phyloP scores from a whole-genome alignment of 2,888 invertebrate species.

The Caenorhabditis panamensis region DNA sequence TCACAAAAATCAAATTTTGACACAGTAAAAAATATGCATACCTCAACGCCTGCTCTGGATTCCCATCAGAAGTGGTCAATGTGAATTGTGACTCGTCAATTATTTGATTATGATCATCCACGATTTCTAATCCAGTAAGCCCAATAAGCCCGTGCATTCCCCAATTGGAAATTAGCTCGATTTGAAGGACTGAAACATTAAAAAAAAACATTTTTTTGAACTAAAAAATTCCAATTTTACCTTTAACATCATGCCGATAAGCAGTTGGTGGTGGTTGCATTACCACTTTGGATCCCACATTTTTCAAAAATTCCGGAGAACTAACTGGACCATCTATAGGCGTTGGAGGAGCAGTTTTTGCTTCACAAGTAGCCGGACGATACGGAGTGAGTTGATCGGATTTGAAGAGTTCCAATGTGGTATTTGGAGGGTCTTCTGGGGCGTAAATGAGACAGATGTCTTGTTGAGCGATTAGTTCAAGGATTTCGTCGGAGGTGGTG shows the following conservation, averaged over 20 bases:
- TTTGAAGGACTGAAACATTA: constrained; percentile 74
- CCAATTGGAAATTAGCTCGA: constrained; percentile 83
- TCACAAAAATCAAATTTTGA: neutral
- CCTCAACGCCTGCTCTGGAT: constrained; percentile 17
- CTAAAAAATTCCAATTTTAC: constrained; percentile 11
- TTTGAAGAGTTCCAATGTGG: constrained; percentile 6
- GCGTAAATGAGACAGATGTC: constrained; percentile 81
- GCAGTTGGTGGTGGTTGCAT: constrained; percentile 1
- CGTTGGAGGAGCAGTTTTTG: constrained; percentile 31
- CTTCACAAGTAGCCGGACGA: constrained; percentile 52
- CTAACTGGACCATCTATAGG: neutral
- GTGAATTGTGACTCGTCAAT: constrained; percentile 36
- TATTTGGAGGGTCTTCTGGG: neutral
- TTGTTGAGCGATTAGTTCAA: constrained; percentile 85
- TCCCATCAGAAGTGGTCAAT: constrained; percentile 21
- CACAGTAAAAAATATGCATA: neutral
- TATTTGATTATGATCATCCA: constrained; percentile 68
- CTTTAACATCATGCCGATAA: constrained; percentile 43
- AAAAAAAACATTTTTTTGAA: constrained; percentile 1
- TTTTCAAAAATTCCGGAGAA: constrained; percentile 13
- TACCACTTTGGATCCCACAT: too few species aligned
- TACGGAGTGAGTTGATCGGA: constrained; percentile 47
- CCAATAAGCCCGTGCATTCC: constrained; percentile 83
- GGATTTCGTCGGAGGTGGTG: constrained; percentile 87
- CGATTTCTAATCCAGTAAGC: constrained; percentile 83